Evolutionary conservation across 2,113 vertebrate genomes (phyloP), one percentile per base, ranked within the genome.

Genomic region (Acrocephalus arundinaceus): DNA sequence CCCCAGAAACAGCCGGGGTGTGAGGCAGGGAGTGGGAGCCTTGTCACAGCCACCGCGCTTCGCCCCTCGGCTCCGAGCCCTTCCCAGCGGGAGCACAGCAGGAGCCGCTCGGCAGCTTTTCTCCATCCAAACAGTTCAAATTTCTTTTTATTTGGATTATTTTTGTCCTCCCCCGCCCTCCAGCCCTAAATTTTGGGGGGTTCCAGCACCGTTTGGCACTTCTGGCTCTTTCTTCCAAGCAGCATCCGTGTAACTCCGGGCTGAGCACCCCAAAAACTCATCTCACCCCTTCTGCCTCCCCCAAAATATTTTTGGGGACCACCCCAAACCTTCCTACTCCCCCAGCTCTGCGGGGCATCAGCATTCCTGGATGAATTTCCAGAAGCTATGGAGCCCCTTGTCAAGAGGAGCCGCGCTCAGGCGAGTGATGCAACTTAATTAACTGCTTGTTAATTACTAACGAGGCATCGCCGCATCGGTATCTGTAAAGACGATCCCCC

Each of bases 381-480:
- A 59, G 79, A 35, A 79, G 84, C 72, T 68, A 3, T 54, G 51
- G 77, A 93, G 72, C 77, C 41, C 66, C 80, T 86, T 9, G 23
- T 66, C 16, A 11, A 81, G 85, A 89, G 37, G 52, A 94, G 19
- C 87, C 2, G 5, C 1, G 3, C 74, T 81, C 4, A 10, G 28
- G 46, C 16, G 11, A 59, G 82, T 15, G 54, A 74, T 87, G 73
- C 93, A 74, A 90, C 68, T 89, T 92, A 84, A 85, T 96, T 92
- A 94, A 65, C 65, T 2, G 6, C 30, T 46, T 71, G 87, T 80
- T 96, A 96, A 95, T 94, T 94, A 66, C 80, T n/a, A 62, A 72
- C 28, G 20, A 62, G 79, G 49, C 82, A 62, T 80, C 7, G 2
- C 58, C 0, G 1, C 77, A 68, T 70, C 28, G 5, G 22, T 80